A percentile compares a stretch with the other conserved stretches of the same genome.
phyloP scores from a whole-genome alignment of 2,888 invertebrate genomes.

The Rhagonycha fulva region DNA sequence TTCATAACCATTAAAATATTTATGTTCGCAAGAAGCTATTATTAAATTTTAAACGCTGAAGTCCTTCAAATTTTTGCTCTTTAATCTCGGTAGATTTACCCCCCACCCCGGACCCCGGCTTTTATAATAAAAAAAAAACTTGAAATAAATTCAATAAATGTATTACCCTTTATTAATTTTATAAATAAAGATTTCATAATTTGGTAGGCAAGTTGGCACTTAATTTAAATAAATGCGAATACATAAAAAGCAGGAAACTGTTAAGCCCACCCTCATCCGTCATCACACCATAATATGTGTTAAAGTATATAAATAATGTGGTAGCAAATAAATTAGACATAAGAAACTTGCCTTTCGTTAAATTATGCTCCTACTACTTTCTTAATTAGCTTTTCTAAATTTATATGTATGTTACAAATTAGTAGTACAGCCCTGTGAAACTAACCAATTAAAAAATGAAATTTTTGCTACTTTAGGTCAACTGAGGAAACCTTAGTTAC shows the following conservation, averaged over 20 bases:
- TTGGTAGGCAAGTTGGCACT: background rate
- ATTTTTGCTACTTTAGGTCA: background rate
- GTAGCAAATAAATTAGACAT: background rate
- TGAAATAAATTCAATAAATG: too few relatives aligned
- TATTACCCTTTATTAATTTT: background rate
- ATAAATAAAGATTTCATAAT: background rate
- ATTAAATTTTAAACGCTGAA: background rate
- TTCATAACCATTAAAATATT: background rate
- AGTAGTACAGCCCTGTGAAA: background rate
- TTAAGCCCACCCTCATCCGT: background rate
- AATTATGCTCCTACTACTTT: background rate
- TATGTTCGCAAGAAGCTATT: background rate
- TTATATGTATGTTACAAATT: background rate
- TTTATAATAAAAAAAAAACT: too few relatives aligned
- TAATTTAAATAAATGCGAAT: background rate
- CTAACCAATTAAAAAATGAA: background rate
- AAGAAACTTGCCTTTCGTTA: background rate
- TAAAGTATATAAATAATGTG: background rate
- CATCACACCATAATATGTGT: conserved; percentile 2
- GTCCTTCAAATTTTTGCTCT: background rate
- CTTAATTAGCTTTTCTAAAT: background rate
- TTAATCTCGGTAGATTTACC: too few relatives aligned
- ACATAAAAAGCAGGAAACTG: background rate
- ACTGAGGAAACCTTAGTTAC: background rate
- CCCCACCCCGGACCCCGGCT: too few relatives aligned